Evolutionary conservation across 1,140 invertebrate species (phyloP).

Genomic region (Drosophila baimaii): DNA sequence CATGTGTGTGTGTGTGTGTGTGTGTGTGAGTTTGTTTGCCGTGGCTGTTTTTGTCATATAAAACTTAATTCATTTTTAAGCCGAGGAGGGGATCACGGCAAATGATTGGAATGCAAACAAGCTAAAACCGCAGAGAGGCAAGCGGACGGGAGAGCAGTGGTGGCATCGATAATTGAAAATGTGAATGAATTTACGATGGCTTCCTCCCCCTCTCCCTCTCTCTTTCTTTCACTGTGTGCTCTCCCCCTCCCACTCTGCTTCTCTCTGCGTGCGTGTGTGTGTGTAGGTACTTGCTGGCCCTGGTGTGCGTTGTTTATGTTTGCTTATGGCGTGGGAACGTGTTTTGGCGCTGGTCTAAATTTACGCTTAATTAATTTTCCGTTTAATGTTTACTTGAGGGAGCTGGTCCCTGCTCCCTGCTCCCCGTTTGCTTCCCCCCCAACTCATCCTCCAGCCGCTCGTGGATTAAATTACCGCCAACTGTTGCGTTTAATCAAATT

Average conservation of each 20-base stretch:
- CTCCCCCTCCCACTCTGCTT: background rate
- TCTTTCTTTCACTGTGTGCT: background rate
- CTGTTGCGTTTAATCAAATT: conserved; percentile 76
- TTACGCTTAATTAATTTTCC: conserved; percentile 77
- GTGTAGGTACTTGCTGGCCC: conserved; percentile 2
- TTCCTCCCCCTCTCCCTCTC: conserved; percentile 14
- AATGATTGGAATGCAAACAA: conserved; percentile 73
- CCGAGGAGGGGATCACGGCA: conserved; percentile 43
- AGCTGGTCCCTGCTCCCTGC: background rate
- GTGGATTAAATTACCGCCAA: conserved; percentile 74
- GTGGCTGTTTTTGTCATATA: conserved; percentile 53
- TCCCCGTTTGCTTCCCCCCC: background rate
- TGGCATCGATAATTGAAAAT: conserved; percentile 50
- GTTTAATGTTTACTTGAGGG: conserved; percentile 71
- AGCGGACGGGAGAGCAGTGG: conserved; percentile 11
- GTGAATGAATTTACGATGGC: conserved; percentile 71
- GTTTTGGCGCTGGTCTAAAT: conserved; percentile 69
- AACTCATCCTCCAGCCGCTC: conserved; percentile 6
- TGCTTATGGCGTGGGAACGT: conserved; percentile 70
- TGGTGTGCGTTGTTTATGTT: conserved; percentile 56
- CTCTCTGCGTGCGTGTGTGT: conserved; percentile 2
- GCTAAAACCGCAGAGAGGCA: conserved; percentile 60
- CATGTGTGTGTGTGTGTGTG: conserved; percentile 48
- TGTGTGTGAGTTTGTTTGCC: conserved; percentile 56
- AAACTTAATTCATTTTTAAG: conserved; percentile 79